Evolutionary conservation across 2,888 invertebrate species (phyloP), one percentile per base, ranked within the genome.

Genomic region (Thecophora atra): DNA sequence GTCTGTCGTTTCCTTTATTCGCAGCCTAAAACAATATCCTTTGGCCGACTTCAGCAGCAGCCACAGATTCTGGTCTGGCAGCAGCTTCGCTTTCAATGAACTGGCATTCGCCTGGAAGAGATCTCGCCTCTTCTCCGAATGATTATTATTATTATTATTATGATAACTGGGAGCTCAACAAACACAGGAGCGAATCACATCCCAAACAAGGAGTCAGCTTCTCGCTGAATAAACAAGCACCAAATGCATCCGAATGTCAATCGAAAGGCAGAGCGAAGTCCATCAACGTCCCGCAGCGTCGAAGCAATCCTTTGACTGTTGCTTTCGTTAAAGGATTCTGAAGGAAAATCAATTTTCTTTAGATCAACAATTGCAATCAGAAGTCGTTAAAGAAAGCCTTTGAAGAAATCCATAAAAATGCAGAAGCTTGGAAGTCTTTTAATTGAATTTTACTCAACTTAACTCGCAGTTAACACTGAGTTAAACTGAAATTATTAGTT

Each of bases 21-120:
- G n/a, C n/a, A 51, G 51, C 28, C 65, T 52, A 52, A 51, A 26
- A 65, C 51, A 65, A 65, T 51, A 65, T 51, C 65, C 65, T 65
- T 51, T 65, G 65, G 65, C 65, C 65, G 47, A 65, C 51, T 52
- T 65, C 52, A 47, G 52, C 65, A 17, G 51, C 28, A 51, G 8
- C 30, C 30, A 65, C 51, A 51, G 52, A 51, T 47, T 24, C 47
- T 64, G 24, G 42, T 24, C 30, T 37, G 7, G 37, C 7, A 37
- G 6, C 37, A 37, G 37, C 7, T 11, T 37, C 37, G 7, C 37
- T 8, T 8, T 6, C 37, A 11, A 37, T 8, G 37, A 11, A 37
- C 37, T 1, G 6, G 37, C 6, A 2, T 37, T 11, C 37, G 11
- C 11, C 11, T 11, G 37, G 11, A 6, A 37, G 6, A 15, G 15